Base-by-base conservation (phyloP, 2,797 vertebrate species). In the Pantherophis alleghaniensis region DNA sequence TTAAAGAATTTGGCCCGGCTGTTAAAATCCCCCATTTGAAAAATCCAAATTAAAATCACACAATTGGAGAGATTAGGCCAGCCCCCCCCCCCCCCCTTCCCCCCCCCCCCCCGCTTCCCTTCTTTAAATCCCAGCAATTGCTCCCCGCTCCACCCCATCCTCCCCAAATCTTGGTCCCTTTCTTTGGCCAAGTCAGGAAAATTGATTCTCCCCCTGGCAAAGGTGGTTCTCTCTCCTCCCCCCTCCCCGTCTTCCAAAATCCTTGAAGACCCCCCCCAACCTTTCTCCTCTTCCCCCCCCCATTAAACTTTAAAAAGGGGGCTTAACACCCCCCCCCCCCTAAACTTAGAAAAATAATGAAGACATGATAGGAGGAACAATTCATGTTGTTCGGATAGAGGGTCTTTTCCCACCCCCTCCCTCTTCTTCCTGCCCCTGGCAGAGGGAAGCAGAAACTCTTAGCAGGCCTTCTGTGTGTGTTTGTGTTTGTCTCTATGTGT, bases 381-480 rank as follows among this genome's bases (percentile, higher is more conserved):
- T 42, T 42, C 42, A 42, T 42, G 42, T 42, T 42, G 42, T 47
- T 6, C 0, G 5, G 5, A 53, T 83, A 14, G n/a, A n/a, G 47
- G 56, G 63, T 63, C 24, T 2, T 93, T 89, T 42, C 42, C 42
- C 42, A 42, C 86, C 61, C 51, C 51, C 2, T 1, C 22, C 60
- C 5, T 61, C 7, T 11, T 28, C 11, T 63, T 83, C 2, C 61
- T 26, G 14, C n/a, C 91, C 2, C 86, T 93, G 16, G 91, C 83
- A 87, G 79, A 90, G 87, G 69, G 22, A 53, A 95, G 91, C 74
- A 63, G 79, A 53, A 69, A 74, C 83, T 32, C 90, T 55, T 95
- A 94, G 96, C 95, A 95, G 96, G 96, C 89, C 92, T 95, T 96
- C 95, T 91, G 96, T 94, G 93, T 94, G 26, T 93, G 5, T 57